A percentile compares a stretch with the other conserved stretches of the same genome.
These are phyloP conservation scores for Pica pica DNA, from an alignment of 2,113 vertebrate genomes.

Conservation along the genomic window DNA sequence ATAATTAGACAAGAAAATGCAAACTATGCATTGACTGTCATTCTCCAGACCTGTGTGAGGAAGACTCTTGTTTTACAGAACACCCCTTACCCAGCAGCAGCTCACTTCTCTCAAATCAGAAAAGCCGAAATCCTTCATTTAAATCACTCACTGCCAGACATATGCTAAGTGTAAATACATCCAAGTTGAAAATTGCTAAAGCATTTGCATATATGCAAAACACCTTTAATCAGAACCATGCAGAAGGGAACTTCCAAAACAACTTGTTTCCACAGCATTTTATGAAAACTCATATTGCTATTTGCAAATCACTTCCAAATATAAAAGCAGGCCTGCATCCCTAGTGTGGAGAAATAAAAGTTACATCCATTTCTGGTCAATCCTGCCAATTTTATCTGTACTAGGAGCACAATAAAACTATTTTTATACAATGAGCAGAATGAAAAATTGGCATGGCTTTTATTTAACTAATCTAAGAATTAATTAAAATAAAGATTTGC, in stretches of 20 bases:
- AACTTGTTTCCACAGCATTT: not conserved
- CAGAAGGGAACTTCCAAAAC: not conserved
- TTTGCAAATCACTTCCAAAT: not conserved
- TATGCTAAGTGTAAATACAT: not conserved
- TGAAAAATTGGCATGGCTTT: not conserved
- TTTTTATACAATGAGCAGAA: not conserved
- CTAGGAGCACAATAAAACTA: not conserved
- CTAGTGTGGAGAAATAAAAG: not conserved
- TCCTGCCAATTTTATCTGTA: not conserved
- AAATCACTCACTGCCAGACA: not conserved
- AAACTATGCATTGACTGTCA: fast-evolving
- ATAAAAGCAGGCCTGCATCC: not conserved
- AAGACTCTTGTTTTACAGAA: not conserved
- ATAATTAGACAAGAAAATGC: not conserved
- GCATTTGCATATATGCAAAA: not conserved
- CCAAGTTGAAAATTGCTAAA: not conserved
- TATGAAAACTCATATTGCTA: not conserved
- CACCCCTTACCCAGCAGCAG: fast-evolving
- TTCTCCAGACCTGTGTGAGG: not conserved
- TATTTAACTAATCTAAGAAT: constrained; percentile 26
- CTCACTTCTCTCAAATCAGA: not conserved
- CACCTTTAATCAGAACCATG: not conserved
- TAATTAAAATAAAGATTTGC: constrained; percentile 60
- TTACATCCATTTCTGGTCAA: not conserved
- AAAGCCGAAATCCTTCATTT: not conserved